Evolutionary conservation across 2,888 invertebrate species (phyloP).

Genomic region (Scaptomyza caliginosa): DNA sequence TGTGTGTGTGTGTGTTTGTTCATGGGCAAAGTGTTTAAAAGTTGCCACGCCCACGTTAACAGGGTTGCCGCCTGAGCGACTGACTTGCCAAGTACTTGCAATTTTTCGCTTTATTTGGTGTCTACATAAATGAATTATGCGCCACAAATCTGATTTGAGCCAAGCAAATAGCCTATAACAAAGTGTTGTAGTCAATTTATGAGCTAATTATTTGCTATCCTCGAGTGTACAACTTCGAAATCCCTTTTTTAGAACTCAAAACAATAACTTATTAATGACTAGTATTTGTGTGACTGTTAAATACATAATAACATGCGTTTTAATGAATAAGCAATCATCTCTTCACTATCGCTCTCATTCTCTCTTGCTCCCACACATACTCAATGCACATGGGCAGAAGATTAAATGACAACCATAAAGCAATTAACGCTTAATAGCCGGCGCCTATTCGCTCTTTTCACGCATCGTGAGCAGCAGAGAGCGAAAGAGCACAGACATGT

Average conservation of each 20-base stretch:
- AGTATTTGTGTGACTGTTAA: too few relatives aligned
- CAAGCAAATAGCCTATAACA: constrained; percentile 71
- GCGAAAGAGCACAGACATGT: constrained; percentile 37
- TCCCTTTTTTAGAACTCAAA: not conserved
- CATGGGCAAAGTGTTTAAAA: constrained; percentile 50
- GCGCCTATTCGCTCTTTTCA: constrained; percentile 15
- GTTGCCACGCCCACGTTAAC: constrained; percentile 22
- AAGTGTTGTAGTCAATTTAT: constrained; percentile 29
- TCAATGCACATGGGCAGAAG: not conserved
- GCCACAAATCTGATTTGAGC: constrained; percentile 73
- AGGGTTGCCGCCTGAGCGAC: constrained; percentile 41
- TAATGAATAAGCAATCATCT: not conserved
- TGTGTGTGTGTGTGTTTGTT: constrained; percentile 35
- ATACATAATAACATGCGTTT: too few relatives aligned
- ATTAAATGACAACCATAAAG: constrained; percentile 29
- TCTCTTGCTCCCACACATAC: not conserved
- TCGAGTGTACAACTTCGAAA: constrained; percentile 6
- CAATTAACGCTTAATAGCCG: constrained; percentile 53
- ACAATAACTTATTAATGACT: too few relatives aligned
- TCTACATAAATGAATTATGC: constrained; percentile 73
- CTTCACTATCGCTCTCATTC: not conserved
- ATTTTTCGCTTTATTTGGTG: constrained; percentile 78
- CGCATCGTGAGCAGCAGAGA: constrained; percentile 4
- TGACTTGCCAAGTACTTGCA: constrained; percentile 73
- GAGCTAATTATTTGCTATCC: constrained; percentile 52